These are phyloP conservation scores for Nothobranchius furzeri DNA, from an alignment of 2,113 vertebrate species.

Conservation along the genomic window DNA sequence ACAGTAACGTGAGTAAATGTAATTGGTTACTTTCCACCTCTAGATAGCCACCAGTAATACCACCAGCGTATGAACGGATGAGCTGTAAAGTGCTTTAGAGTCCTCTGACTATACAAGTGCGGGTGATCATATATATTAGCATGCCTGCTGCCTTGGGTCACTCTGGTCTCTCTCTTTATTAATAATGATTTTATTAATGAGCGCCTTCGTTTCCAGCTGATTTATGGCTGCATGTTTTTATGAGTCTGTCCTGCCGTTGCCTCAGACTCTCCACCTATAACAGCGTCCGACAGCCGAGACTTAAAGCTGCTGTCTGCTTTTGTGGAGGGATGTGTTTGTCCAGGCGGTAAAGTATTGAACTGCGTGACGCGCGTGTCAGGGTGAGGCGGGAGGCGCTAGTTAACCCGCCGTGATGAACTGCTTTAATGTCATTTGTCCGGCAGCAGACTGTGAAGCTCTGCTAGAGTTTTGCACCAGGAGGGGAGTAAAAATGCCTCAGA, in stretches of 20 bases:
- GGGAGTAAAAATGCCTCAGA: conserved; percentile 12
- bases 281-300: conserved; percentile 1
- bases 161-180: neutral
- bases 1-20: no score
- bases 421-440: conserved; percentile 49
- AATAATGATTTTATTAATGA: conserved; percentile 22
- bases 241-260: neutral
- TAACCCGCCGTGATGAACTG: conserved; percentile 62
- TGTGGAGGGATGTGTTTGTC: conserved; percentile 31
- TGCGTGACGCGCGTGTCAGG: conserved; percentile 33
- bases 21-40: no score
- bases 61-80: no score
- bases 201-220: neutral
- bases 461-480: neutral
- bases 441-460: conserved; percentile 17
- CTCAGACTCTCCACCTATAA: conserved; percentile 7
- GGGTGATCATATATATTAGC: no score
- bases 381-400: conserved; percentile 39
- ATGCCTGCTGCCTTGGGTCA: no score
- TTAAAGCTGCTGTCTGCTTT: conserved; percentile 33
- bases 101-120: no score
- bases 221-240: conserved; percentile 1
- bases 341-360: conserved; percentile 43
- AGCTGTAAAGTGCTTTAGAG: no score
- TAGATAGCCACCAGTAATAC: no score